Evolutionary conservation across 2,797 vertebrate species (phyloP).

Genomic region (Taenioides sp.): DNA sequence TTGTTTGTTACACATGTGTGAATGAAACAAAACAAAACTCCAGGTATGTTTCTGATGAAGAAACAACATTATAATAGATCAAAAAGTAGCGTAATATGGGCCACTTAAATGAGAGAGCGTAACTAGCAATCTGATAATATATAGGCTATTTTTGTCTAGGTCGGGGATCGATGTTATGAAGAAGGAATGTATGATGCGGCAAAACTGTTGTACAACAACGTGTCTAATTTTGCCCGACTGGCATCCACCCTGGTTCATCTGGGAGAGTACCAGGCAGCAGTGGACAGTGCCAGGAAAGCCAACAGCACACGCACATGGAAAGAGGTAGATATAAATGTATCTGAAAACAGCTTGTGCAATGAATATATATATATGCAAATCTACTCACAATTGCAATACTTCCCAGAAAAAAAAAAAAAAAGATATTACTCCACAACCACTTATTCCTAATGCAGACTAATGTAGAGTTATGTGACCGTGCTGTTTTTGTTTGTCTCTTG

Average conservation of each 20-base stretch:
- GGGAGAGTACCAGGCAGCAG: slow-evolving; percentile 92
- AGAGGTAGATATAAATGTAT: slow-evolving; percentile 76
- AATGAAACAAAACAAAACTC: too few relatives aligned
- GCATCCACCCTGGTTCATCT: slow-evolving; percentile 91
- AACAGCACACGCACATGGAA: slow-evolving; percentile 94
- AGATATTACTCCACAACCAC: background rate
- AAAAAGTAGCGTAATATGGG: too few relatives aligned
- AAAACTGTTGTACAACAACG: slow-evolving; percentile 88
- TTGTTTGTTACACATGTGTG: too few relatives aligned
- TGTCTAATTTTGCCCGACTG: slow-evolving; percentile 91
- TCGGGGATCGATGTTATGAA: slow-evolving; percentile 84
- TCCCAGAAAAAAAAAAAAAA: too few relatives aligned
- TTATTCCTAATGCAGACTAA: background rate
- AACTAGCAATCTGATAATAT: background rate
- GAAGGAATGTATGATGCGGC: slow-evolving; percentile 92
- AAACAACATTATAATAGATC: too few relatives aligned
- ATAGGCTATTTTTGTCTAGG: slow-evolving; percentile 36
- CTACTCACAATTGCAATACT: too few relatives aligned
- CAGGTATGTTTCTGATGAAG: too few relatives aligned
- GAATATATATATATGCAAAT: background rate
- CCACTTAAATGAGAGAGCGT: background rate
- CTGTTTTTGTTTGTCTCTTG: background rate
- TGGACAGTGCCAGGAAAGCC: slow-evolving; percentile 91
- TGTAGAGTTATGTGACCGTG: background rate
- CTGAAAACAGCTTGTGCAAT: background rate